Evolutionary conservation across 1,140 invertebrate species (phyloP), one percentile per base, ranked within the genome.

Genomic region (Bombus confusus): DNA sequence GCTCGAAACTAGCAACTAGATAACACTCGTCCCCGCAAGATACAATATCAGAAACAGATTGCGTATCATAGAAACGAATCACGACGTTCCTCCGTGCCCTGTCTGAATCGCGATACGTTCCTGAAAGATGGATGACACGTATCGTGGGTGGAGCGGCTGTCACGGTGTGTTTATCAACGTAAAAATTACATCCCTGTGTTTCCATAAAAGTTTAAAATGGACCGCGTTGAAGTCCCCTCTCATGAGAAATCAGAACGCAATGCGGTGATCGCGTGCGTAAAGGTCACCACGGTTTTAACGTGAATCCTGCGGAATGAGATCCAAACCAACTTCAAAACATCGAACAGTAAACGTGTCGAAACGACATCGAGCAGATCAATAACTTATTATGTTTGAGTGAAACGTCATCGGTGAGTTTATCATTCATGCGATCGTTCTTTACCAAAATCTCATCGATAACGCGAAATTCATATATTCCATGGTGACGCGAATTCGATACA

Each of bases 181-280:
- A 52, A 80, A 80, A 39, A 69, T 71, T 52, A 80, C 68, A 68
- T 31, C 3, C 4, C 25, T 8, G 28, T 28, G 78, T 66, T 80
- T 39, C 31, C 34, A 71, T 39, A 18, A 71, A 80, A 57, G 62
- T 79, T 66, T 34, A 39, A 15, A 39, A 28, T 28, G 43, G 25
- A 9, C 2, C 12, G 3, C 13, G 12, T 2, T n/a, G 3, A 43
- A 52, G 66, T 34, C 52, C 13, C 31, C 66, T 80, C 64, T 80
- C 78, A 6, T 6, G 78, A 80, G 78, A 71, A 71, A 69, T 69
- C 64, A 80, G 43, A 13, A 18, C 52, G 10, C 34, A 18, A 25
- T 22, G 13, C 18, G 25, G 39, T 28, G 68, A 12, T 22, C 18
- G 9, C 25, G 22, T 3, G 25, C 10, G 4, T 22, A 81, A 72